Evolutionary conservation across 2,888 invertebrate species (phyloP).

Genomic region (Erebia aethiops): DNA sequence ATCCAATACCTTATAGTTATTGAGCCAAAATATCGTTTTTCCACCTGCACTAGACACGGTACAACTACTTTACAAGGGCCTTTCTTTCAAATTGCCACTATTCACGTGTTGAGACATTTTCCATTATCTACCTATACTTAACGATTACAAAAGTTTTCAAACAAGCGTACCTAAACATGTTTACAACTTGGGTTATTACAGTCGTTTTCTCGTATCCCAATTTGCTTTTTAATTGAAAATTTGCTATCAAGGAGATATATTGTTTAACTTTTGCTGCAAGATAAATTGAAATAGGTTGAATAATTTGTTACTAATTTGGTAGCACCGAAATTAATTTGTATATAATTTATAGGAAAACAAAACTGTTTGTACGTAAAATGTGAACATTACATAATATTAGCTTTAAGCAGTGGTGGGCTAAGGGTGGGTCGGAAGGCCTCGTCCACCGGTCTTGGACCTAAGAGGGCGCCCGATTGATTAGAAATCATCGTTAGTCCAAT

Average conservation of each 20-base stretch:
- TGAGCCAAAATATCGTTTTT: too few relatives aligned
- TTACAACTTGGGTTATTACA: conserved; percentile 18
- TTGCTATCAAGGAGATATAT: conserved; percentile 13
- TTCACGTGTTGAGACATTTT: conserved; percentile 1
- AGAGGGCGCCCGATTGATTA: too few relatives aligned
- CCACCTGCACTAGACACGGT: too few relatives aligned
- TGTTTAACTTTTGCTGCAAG: conserved; percentile 10
- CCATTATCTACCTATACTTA: neutral
- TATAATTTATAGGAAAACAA: neutral
- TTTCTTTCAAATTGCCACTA: neutral
- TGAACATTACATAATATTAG: too few relatives aligned
- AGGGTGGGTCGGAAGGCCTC: too few relatives aligned
- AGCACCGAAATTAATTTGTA: neutral
- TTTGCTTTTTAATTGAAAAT: conserved; percentile 21
- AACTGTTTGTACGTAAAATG: neutral
- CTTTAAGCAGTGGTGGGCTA: too few relatives aligned
- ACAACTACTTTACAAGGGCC: too few relatives aligned
- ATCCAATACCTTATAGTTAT: too few relatives aligned
- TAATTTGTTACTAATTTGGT: neutral
- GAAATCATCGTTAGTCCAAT: too few relatives aligned
- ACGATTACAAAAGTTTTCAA: conserved; percentile 19
- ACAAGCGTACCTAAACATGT: conserved; percentile 24
- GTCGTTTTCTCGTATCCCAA: conserved; percentile 11
- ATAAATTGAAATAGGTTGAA: conserved; percentile 1
- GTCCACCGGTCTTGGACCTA: too few relatives aligned